Conservation (phyloP, 2,797 vertebrate genomes). For the Odontamblyopus rebecca region DNA sequence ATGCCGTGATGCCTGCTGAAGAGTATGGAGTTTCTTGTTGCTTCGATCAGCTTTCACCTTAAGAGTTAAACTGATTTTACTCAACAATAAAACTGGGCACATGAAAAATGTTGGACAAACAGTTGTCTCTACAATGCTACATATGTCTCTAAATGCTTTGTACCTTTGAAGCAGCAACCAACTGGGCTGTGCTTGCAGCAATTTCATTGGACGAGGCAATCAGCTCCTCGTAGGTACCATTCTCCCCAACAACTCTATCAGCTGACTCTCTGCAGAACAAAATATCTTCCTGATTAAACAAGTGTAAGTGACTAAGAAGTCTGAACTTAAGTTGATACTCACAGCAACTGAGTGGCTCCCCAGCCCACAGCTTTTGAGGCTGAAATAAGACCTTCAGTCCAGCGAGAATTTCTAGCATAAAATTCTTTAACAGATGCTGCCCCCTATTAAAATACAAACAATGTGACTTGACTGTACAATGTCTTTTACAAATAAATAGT, state of each 20-base stretch:
- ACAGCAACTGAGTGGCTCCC: conserved; percentile 95
- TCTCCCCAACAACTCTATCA: conserved; percentile 87
- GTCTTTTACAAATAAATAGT: not conserved
- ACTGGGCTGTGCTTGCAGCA: conserved; percentile 92
- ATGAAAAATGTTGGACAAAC: not conserved
- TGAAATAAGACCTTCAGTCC: conserved; percentile 96
- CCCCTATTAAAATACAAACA: conserved; percentile 72
- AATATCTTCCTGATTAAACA: not conserved
- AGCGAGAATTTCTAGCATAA: conserved; percentile 96
- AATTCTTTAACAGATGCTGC: conserved; percentile 90
- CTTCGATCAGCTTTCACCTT: conserved; percentile 94
- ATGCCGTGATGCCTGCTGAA: conserved; percentile 88
- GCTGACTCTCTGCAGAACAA: conserved; percentile 84
- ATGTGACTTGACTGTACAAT: not conserved
- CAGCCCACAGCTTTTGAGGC: conserved; percentile 98
- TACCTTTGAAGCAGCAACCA: conserved; percentile 98
- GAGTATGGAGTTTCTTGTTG: conserved; percentile 84
- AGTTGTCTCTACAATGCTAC: too few species aligned
- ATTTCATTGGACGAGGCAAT: conserved; percentile 96
- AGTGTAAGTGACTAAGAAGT: conserved; percentile 25
- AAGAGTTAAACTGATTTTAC: not conserved
- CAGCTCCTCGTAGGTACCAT: conserved; percentile 92
- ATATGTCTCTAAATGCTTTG: not conserved
- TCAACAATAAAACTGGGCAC: not conserved
- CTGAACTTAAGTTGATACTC: conserved; percentile 28